Conservation (phyloP, 2,888 invertebrate genomes). For the Cryptus viduatorius region DNA sequence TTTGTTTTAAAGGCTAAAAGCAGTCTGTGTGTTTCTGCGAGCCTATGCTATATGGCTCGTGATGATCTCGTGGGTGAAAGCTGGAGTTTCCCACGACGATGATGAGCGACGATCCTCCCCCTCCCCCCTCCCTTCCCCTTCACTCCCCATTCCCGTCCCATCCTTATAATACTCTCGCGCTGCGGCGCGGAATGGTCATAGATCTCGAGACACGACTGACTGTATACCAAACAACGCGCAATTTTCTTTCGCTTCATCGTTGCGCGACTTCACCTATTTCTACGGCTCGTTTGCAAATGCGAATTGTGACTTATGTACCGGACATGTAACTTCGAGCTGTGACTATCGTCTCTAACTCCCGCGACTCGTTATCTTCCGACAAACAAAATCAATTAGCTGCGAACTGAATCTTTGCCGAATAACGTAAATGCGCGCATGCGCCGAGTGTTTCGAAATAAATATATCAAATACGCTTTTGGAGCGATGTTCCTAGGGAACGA, state of each 20-base stretch:
- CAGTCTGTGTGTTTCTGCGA: conserved; percentile 36
- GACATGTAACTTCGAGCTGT: conserved; percentile 22
- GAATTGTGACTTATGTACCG: conserved; percentile 41
- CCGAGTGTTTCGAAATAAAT: not conserved
- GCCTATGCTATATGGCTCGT: conserved; percentile 60
- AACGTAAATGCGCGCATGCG: not conserved
- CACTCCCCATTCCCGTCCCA: conserved; percentile 24
- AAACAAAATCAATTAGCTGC: conserved; percentile 44
- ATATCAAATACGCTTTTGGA: not conserved
- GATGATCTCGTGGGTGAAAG: conserved; percentile 82
- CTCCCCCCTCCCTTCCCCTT: too few species aligned
- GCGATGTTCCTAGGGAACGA: not conserved
- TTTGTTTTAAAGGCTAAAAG: conserved; percentile 63
- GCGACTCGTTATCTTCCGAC: conserved; percentile 44
- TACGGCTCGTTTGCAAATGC: conserved; percentile 42
- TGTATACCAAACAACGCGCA: conserved; percentile 23
- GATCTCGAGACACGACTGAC: conserved; percentile 46
- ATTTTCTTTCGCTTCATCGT: conserved; percentile 50
- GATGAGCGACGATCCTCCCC: conserved; percentile 60
- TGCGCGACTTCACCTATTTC: conserved; percentile 31
- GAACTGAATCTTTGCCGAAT: not conserved
- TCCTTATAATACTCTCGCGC: conserved; percentile 62
- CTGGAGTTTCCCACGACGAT: conserved; percentile 79
- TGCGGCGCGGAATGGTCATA: conserved; percentile 62
- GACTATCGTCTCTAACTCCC: conserved; percentile 3